These are phyloP conservation scores for Hydrochoerus hydrochaeris DNA, from an alignment of 2,113 vertebrate genomes.

Conservation along the genomic window DNA sequence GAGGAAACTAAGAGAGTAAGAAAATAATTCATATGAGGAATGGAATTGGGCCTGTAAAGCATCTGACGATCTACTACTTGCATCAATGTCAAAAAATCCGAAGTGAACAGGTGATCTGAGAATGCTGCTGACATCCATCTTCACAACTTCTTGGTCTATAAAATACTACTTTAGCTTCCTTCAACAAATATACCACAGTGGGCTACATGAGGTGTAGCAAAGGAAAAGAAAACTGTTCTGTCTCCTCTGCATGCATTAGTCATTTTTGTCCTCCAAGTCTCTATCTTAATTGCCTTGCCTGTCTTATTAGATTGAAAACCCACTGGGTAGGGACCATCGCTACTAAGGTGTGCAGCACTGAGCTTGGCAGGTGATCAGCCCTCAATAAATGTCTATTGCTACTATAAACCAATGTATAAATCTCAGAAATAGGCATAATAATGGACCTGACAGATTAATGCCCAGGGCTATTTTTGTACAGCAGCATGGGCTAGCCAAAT, in stretches of 20 bases:
- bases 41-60: constrained; percentile 22
- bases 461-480: constrained; percentile 83
- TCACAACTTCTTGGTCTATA: constrained; percentile 72
- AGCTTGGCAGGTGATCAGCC: constrained; percentile 81
- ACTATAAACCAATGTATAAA: constrained; percentile 78
- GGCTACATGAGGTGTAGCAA: constrained; percentile 67
- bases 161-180: constrained; percentile 73
- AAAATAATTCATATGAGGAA: constrained; percentile 54
- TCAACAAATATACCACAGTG: constrained; percentile 75
- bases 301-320: constrained; percentile 83
- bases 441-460: constrained; percentile 82
- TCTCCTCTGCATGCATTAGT: constrained; percentile 75
- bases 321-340: constrained; percentile 72
- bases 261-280: constrained; percentile 70
- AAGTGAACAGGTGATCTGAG: constrained; percentile 75
- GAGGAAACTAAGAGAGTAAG: constrained; percentile 49
- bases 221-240: constrained; percentile 50
- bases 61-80: constrained; percentile 55
- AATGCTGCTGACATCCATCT: constrained; percentile 67
- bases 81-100: constrained; percentile 74
- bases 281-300: constrained; percentile 82
- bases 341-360: constrained; percentile 65
- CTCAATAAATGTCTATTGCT: constrained; percentile 82
- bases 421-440: constrained; percentile 82
- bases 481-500: constrained; percentile 83